Evolutionary conservation across 2,888 invertebrate species (phyloP), one percentile per base, ranked within the genome.

Genomic region (Nomada goodeniana): DNA sequence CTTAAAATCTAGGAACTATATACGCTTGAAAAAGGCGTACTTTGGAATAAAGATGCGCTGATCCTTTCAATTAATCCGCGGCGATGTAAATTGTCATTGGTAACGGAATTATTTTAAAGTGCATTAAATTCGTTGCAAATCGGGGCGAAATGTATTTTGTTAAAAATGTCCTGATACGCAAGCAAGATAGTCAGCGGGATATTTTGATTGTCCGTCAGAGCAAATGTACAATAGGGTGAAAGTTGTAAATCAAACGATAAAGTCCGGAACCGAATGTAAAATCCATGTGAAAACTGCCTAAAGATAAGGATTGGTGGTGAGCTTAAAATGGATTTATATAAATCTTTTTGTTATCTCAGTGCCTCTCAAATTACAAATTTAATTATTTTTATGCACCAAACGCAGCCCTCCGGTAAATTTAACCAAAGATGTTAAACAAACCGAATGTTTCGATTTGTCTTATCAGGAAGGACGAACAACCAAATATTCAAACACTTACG

Each of bases 171-270:
- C 7, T 36, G 7, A 36, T 36, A 36, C 5, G 13, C 2, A 0
- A 15, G 15, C 13, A 3, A 47, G 13, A 1, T 7, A 52, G 52
- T 52, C 13, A 13, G 13, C n/a, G 18, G n/a, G 47, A 15, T 1
- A 15, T 47, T 47, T 47, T 15, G 13, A 47, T 47, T 47, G 15
- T 47, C 11, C 15, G 47, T 47, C 47, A 2, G 47, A 13, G 15
- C 3, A 18, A n/a, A 29, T 29, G n/a, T n/a, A 29, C 23, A 29
- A 20, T 26, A 20, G 50, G 15, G 13, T 7, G 1, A 23, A 61
- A 36, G 57, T 69, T 71, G 60, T 82, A 82, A 84, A 82, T 85
- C 76, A 67, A 23, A 26, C 55, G 76, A 75, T 72, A 65, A 59
- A 15, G 20, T 1, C 3, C 5, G 13, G 26, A n/a, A 57, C 18